Percentiles rank a stretch among this genome's conserved stretches.
Evolutionary conservation across 2,888 invertebrate genomes (phyloP).

Genomic region (Leptopilina syphax): DNA sequence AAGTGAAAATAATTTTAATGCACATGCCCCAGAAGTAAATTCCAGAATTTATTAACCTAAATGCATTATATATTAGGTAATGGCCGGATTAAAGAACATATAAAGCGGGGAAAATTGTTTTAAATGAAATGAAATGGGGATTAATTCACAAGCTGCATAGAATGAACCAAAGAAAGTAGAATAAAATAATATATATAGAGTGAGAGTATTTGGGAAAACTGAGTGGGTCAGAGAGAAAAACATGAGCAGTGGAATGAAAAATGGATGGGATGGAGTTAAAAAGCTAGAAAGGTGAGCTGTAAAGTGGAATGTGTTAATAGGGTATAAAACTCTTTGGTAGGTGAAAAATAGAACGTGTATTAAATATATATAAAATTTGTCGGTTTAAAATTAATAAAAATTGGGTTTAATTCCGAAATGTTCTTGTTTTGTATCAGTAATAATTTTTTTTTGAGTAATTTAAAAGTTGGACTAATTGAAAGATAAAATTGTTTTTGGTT

Average conservation of each 20-base stretch:
- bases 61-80: slow-evolving; percentile 11
- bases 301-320: slow-evolving; percentile 17
- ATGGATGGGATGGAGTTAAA: background rate
- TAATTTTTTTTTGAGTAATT: too few species aligned
- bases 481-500: too few species aligned
- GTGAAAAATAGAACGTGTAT: background rate
- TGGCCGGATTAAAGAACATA: slow-evolving; percentile 7
- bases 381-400: background rate
- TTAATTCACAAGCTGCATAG: slow-evolving; percentile 1
- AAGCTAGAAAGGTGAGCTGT: slow-evolving; percentile 23
- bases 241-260: slow-evolving; percentile 1
- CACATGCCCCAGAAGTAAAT: background rate
- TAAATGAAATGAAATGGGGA: slow-evolving; percentile 11
- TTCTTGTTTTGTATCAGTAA: too few species aligned
- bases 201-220: slow-evolving; percentile 16
- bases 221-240: slow-evolving; percentile 33
- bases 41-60: slow-evolving; percentile 1
- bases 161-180: slow-evolving; percentile 8
- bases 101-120: slow-evolving; percentile 9
- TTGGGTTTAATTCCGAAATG: too few species aligned
- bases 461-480: too few species aligned
- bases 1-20: background rate
- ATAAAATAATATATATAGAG: slow-evolving; percentile 14
- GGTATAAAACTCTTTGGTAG: background rate
- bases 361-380: too few species aligned